Conservation (phyloP, 2,888 invertebrate species). For the Cosmia pyralina region DNA sequence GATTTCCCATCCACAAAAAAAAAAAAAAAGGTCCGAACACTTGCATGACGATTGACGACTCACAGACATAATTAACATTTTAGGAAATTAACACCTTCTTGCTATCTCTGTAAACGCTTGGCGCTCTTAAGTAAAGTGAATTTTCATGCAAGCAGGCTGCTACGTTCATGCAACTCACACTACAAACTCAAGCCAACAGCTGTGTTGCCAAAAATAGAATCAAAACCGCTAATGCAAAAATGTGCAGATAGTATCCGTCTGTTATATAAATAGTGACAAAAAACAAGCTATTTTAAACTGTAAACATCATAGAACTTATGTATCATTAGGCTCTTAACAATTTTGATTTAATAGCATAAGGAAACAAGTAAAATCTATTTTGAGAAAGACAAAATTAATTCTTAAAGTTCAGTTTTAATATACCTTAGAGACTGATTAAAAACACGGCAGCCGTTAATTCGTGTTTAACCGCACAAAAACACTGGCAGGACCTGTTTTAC, state of each 20-base stretch:
- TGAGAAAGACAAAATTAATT: background rate
- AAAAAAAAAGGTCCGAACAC: too few species aligned
- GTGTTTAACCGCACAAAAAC: constrained; percentile 46
- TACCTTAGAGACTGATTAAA: constrained; percentile 1
- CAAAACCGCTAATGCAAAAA: background rate
- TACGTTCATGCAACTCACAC: background rate
- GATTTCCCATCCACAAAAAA: too few species aligned
- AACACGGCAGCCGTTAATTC: constrained; percentile 25
- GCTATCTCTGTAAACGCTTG: background rate
- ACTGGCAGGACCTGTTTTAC: constrained; percentile 53
- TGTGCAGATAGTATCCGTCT: background rate
- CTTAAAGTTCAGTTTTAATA: constrained; percentile 5
- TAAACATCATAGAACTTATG: background rate
- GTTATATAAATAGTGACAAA: background rate
- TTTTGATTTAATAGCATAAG: background rate
- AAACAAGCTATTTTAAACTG: background rate
- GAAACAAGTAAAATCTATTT: constrained; percentile 11
- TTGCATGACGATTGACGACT: background rate
- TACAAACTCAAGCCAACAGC: background rate
- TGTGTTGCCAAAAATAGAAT: background rate
- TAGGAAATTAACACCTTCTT: background rate
- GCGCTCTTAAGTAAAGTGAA: background rate
- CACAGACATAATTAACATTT: background rate
- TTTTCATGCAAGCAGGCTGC: background rate
- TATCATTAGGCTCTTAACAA: background rate